These are phyloP conservation scores for Priocnemis perturbator DNA, from an alignment of 2,888 invertebrate genomes.

Conservation along the genomic window DNA sequence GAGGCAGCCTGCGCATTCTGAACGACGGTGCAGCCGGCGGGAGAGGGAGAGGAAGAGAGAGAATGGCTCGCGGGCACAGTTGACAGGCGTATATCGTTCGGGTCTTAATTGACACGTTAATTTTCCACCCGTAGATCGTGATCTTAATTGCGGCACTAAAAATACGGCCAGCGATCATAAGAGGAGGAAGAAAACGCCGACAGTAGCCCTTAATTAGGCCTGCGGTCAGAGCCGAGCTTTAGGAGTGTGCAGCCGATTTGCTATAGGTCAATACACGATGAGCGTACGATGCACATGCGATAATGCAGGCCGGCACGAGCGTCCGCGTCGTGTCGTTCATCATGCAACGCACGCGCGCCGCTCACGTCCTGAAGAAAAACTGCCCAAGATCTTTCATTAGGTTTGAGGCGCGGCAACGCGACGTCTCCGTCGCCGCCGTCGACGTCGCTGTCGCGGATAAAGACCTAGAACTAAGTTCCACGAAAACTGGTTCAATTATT, in stretches of 20 bases:
- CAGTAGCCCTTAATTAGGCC: conserved; percentile 47
- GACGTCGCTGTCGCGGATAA: conserved; percentile 16
- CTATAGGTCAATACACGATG: conserved; percentile 1
- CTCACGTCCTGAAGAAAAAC: too few species aligned
- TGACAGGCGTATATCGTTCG: conserved; percentile 69
- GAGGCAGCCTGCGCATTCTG: conserved; percentile 2
- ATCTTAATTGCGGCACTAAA: conserved; percentile 57
- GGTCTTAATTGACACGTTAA: conserved; percentile 70
- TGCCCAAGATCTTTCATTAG: neutral
- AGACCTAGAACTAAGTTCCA: conserved; percentile 55
- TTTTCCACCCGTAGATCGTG: conserved; percentile 56
- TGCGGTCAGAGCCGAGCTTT: conserved; percentile 12
- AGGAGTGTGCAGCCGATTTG: neutral
- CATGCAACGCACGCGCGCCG: neutral
- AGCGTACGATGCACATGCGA: neutral
- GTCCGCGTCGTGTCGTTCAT: neutral
- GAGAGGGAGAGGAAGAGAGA: neutral
- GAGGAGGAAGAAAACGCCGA: conserved; percentile 10
- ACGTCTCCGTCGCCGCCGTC: neutral
- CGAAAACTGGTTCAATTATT: conserved; percentile 65
- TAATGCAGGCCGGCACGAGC: neutral
- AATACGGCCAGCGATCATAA: conserved; percentile 41
- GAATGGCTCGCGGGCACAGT: conserved; percentile 31
- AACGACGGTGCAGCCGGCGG: conserved; percentile 21
- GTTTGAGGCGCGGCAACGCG: neutral